Percentiles rank a stretch among this genome's conserved stretches.
phyloP scores from a whole-genome alignment of 1,140 invertebrate species.

The Dolichoris vasculosae region DNA sequence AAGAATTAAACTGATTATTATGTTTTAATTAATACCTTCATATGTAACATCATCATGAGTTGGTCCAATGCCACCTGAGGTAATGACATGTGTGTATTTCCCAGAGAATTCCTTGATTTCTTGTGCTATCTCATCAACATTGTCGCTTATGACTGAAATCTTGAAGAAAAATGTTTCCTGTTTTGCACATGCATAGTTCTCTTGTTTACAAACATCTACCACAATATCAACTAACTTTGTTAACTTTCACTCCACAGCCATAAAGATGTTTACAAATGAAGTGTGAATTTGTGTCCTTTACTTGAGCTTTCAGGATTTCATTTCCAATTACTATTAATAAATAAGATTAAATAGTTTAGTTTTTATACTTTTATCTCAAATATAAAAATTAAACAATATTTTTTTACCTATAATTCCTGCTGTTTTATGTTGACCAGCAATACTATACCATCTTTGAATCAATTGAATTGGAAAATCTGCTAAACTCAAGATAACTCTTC shows the following conservation, averaged over 20 bases:
- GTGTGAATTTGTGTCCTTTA: slow-evolving; percentile 83
- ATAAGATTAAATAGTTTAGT: slow-evolving; percentile 26
- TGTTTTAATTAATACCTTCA: slow-evolving; percentile 75
- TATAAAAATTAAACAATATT: slow-evolving; percentile 17
- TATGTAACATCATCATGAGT: slow-evolving; percentile 92
- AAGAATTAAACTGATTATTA: slow-evolving; percentile 23
- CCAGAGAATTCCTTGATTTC: slow-evolving; percentile 82
- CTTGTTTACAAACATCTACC: slow-evolving; percentile 39
- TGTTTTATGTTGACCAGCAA: slow-evolving; percentile 54
- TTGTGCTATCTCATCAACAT: slow-evolving; percentile 80
- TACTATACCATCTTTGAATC: slow-evolving; percentile 50
- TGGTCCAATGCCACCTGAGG: slow-evolving; percentile 87
- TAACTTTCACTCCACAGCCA: slow-evolving; percentile 80
- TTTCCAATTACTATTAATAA: slow-evolving; percentile 82
- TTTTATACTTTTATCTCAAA: not conserved
- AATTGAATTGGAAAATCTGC: slow-evolving; percentile 32
- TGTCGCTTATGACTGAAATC: slow-evolving; percentile 84
- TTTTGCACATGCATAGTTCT: slow-evolving; percentile 43
- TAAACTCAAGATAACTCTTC: not conserved
- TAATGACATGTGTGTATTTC: slow-evolving; percentile 81
- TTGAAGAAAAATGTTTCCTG: slow-evolving; percentile 60
- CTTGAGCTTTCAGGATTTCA: slow-evolving; percentile 89
- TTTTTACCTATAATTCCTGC: slow-evolving; percentile 68
- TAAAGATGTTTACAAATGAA: slow-evolving; percentile 81
- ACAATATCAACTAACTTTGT: slow-evolving; percentile 72